These are phyloP conservation scores for Rhegmatorhina hoffmannsi DNA, from an alignment of 2,113 vertebrate species.

Conservation along the genomic window DNA sequence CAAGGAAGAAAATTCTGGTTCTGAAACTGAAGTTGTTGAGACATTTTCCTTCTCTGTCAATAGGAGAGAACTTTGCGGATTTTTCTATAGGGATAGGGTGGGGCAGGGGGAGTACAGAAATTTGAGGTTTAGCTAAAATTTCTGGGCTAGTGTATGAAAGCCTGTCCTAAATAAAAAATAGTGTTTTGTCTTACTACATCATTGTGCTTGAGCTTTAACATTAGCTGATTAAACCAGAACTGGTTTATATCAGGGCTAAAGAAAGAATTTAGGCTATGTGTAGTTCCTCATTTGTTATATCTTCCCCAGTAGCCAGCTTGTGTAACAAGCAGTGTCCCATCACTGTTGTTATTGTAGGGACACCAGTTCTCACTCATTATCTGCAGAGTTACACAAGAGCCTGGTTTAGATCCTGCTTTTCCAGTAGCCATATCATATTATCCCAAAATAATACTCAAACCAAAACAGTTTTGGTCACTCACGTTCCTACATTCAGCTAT, in stretches of 20 bases:
- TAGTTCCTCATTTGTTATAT: rapidly evolving
- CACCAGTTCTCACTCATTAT: neutral
- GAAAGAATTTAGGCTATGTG: neutral
- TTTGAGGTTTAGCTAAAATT: neutral
- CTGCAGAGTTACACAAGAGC: neutral
- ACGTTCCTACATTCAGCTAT: neutral
- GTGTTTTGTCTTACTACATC: neutral
- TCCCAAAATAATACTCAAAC: neutral
- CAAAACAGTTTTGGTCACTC: neutral
- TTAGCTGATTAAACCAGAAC: neutral
- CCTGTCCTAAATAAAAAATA: neutral
- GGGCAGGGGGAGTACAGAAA: neutral
- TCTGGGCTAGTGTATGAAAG: neutral
- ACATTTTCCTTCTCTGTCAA: neutral
- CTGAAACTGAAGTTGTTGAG: neutral
- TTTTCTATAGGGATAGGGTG: neutral
- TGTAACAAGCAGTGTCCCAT: neutral
- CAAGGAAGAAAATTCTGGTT: neutral
- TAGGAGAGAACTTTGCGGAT: neutral
- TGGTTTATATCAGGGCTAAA: neutral
- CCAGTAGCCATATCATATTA: neutral
- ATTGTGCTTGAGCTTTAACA: neutral
- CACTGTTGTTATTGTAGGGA: neutral
- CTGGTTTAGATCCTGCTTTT: neutral
- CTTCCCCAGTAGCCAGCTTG: neutral